Evolutionary conservation across 2,797 vertebrate genomes (phyloP).

Genomic region (Myoxocephalus aenaeus): DNA sequence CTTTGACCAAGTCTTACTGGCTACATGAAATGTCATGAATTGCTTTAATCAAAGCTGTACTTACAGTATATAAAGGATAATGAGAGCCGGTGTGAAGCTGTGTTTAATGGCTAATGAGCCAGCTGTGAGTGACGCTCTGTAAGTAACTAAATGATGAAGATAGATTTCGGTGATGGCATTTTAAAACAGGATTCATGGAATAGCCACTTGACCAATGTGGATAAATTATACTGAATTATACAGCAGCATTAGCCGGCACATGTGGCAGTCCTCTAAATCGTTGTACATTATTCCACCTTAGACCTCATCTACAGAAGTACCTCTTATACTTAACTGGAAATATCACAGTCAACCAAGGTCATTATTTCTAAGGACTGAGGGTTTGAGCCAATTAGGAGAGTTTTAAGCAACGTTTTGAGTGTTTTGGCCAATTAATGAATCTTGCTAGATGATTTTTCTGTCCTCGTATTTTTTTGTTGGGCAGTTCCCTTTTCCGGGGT

Average conservation of each 20-base stretch:
- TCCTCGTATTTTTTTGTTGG: background rate
- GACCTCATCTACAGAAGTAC: too few relatives aligned
- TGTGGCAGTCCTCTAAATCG: background rate
- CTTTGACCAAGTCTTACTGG: background rate
- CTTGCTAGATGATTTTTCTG: background rate
- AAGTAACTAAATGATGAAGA: constrained; percentile 4
- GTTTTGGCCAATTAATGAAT: constrained; percentile 5
- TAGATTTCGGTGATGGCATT: constrained; percentile 12
- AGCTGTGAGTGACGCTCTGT: background rate
- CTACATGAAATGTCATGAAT: constrained; percentile 2
- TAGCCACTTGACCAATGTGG: background rate
- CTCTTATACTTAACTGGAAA: background rate
- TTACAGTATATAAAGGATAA: background rate
- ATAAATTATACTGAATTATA: background rate
- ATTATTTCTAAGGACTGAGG: background rate
- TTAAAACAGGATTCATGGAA: background rate
- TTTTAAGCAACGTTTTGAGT: background rate
- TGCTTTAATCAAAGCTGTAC: constrained; percentile 21
- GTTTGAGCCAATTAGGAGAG: background rate
- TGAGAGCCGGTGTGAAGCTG: background rate
- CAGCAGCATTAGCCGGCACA: background rate
- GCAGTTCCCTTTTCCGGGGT: background rate
- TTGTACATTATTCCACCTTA: background rate
- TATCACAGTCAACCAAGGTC: background rate
- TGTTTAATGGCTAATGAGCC: constrained; percentile 13